Evolutionary conservation across 1,140 invertebrate genomes (phyloP), one percentile per base, ranked within the genome.

Genomic region (Charaxes varanes): DNA sequence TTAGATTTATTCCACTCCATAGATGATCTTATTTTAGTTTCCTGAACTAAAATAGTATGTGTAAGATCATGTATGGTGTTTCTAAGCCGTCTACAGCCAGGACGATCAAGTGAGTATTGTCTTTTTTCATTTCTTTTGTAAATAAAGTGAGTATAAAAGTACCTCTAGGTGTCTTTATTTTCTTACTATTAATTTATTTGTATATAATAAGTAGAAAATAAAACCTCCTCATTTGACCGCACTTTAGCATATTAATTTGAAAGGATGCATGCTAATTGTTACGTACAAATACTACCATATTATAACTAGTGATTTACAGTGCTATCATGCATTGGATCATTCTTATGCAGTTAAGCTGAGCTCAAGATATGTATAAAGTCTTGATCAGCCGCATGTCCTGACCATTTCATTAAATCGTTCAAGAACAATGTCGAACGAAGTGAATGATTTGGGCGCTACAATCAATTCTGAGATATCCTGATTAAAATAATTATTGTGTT

Each of bases 241-340:
- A n/a, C n/a, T n/a, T n/a, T n/a, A 7, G 3, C 8, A 7, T 22
- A 3, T 22, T 7, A 6, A 6, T 28, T 2, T 6, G 6, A 6
- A 1, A 28, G 13, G 12, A 28, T 1, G 23, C 27, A 28, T 28
- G 27, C 34, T 37, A 13, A 23, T 14, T 36, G 27, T 28, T 12
- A 28, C 2, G 12, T 5, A n/a, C 12, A 5, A 36, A n/a, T 13
- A 11, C 24, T 27, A n/a, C 24, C 24, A 27, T 13, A 1, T 27
- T 27, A 5, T 3, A 23, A 23, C 3, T 23, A 23, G 10, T 34
- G 33, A 14, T n/a, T n/a, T 14, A 24, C 4, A 36, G 34, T 35
- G 34, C 7, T 36, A 36, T 37, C 34, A 27, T 37, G 34, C 27
- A 28, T 12, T 26, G 4, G 2, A 28, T n/a, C n/a, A n/a, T n/a